Evolutionary conservation across 2,797 vertebrate genomes (phyloP).

Genomic region (Typhlichthys subterraneus): DNA sequence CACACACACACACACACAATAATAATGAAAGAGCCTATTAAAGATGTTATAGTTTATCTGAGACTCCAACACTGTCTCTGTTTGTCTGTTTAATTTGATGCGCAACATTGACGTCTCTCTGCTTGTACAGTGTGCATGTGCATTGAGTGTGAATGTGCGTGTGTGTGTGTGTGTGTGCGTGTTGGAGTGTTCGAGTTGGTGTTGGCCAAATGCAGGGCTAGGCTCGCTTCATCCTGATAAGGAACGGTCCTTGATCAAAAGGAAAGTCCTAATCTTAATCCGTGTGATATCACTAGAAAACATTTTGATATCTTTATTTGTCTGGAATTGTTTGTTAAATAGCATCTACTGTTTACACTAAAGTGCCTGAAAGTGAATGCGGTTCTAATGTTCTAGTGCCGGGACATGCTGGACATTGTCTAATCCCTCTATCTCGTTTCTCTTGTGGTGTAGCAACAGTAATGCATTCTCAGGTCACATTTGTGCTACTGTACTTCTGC

Average conservation of each 20-base stretch:
- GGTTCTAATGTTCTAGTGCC: slow-evolving; percentile 44
- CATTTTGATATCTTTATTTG: slow-evolving; percentile 65
- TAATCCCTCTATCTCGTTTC: slow-evolving; percentile 42
- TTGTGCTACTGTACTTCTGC: slow-evolving; percentile 50
- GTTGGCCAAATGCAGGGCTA: slow-evolving; percentile 53
- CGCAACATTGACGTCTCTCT: slow-evolving; percentile 55
- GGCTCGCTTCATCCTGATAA: slow-evolving; percentile 35
- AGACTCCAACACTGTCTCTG: slow-evolving; percentile 53
- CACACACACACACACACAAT: slow-evolving; percentile 28
- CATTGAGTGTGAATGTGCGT: slow-evolving; percentile 51
- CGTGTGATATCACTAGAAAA: slow-evolving; percentile 64
- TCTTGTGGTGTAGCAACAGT: slow-evolving; percentile 30
- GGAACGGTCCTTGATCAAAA: slow-evolving; percentile 49
- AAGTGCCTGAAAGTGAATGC: background rate
- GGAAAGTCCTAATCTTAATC: slow-evolving; percentile 57
- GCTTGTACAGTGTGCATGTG: slow-evolving; percentile 31
- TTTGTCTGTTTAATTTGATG: slow-evolving; percentile 60
- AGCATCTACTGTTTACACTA: slow-evolving; percentile 28
- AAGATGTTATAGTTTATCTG: slow-evolving; percentile 45
- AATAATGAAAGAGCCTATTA: slow-evolving; percentile 6
- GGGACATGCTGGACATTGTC: slow-evolving; percentile 41
- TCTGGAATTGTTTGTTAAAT: slow-evolving; percentile 61
- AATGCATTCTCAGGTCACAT: slow-evolving; percentile 69
- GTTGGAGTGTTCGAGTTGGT: slow-evolving; percentile 34
- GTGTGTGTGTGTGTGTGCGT: slow-evolving; percentile 50